Conservation (phyloP, 2,888 invertebrate genomes). For the Cephus pulcher region DNA sequence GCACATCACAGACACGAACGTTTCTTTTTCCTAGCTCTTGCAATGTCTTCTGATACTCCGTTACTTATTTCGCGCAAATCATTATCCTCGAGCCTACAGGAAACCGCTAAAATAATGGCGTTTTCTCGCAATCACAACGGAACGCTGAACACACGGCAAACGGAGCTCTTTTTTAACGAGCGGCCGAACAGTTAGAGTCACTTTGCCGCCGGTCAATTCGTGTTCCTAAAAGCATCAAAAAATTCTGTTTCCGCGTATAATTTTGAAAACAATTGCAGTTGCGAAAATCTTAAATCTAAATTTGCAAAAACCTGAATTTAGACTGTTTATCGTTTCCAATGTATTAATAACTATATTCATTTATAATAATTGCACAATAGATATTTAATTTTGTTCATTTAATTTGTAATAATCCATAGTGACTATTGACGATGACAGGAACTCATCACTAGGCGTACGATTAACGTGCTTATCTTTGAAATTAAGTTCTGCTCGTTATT, state of each 20-base stretch:
- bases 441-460: background rate
- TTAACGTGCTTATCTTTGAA: background rate
- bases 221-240: conserved; percentile 4
- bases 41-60: background rate
- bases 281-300: background rate
- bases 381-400: background rate
- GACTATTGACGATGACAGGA: background rate
- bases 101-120: background rate
- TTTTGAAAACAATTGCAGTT: background rate
- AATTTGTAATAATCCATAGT: background rate
- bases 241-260: background rate
- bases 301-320: background rate
- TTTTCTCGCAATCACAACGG: background rate
- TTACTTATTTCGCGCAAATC: background rate
- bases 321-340: background rate
- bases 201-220: conserved; percentile 1
- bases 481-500: too few relatives aligned
- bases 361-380: background rate
- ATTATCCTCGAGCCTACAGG: background rate
- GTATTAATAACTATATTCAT: background rate
- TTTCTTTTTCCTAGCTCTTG: background rate
- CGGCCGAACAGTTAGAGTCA: conserved; percentile 4
- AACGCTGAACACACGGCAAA: conserved; percentile 2
- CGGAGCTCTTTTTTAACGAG: background rate
- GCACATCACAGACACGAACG: conserved; percentile 29